Percentiles rank a stretch among this genome's conserved stretches.
phyloP scores from a whole-genome alignment of 2,113 vertebrate species.

The Epinephelus cyanopodus region DNA sequence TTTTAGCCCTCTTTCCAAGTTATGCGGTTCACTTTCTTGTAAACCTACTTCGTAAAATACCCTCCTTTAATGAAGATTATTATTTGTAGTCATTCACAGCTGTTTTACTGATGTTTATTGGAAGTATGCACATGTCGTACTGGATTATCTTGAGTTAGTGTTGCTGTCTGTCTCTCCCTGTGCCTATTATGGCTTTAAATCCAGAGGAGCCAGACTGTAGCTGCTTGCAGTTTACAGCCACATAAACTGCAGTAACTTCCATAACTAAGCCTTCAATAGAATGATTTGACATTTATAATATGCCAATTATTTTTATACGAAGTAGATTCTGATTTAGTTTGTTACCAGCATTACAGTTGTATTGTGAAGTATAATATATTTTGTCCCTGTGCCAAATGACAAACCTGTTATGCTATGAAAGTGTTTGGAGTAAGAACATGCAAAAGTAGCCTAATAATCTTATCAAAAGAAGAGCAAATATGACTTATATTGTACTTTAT shows the following conservation, averaged over 20 bases:
- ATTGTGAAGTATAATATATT: constrained; percentile 49
- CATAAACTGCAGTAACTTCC: constrained; percentile 45
- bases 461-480: constrained; percentile 12
- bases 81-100: constrained; percentile 15
- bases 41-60: constrained; percentile 32
- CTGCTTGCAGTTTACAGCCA: constrained; percentile 54
- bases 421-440: constrained; percentile 23
- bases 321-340: constrained; percentile 52
- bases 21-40: constrained; percentile 17
- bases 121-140: constrained; percentile 31
- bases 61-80: constrained; percentile 6
- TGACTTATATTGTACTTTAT: constrained; percentile 34
- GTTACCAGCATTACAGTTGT: constrained; percentile 32
- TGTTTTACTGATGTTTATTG: constrained; percentile 51
- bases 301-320: constrained; percentile 71
- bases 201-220: constrained; percentile 43
- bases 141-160: constrained; percentile 16
- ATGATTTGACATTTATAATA: constrained; percentile 25
- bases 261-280: constrained; percentile 53
- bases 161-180: constrained; percentile 36
- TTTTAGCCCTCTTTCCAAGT: background rate
- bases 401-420: constrained; percentile 38
- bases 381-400: constrained; percentile 60
- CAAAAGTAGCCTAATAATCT: constrained; percentile 22
- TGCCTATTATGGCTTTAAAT: constrained; percentile 11